phyloP scores from a whole-genome alignment of 2,113 vertebrate genomes.

The Corynorhinus townsendii region DNA sequence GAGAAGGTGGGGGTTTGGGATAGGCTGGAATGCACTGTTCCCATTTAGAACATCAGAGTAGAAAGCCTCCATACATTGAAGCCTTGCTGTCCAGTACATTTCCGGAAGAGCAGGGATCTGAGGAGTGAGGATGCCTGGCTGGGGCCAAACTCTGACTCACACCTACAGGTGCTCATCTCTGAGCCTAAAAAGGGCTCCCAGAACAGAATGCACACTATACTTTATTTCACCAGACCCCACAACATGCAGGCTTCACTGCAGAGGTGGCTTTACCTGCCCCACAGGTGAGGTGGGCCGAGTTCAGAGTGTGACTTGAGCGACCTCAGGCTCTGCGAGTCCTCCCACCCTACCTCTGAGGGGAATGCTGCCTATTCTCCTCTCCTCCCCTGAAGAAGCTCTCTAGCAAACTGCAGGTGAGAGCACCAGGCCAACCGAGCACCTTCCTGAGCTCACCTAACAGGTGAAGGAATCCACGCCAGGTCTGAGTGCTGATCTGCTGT shows the following conservation, averaged over 20 bases:
- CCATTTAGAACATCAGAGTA: too few species aligned
- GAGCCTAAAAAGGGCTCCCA: neutral
- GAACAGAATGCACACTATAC: fast-evolving
- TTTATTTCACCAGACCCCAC: neutral
- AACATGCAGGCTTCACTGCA: fast-evolving
- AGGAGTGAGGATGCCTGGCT: neutral
- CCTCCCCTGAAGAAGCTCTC: neutral
- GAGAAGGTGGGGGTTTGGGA: neutral
- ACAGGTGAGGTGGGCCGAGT: neutral
- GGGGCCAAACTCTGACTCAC: neutral
- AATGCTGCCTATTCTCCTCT: too few species aligned
- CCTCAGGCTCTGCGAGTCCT: neutral
- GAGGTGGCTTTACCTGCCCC: neutral
- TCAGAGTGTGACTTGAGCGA: neutral
- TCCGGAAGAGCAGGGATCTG: neutral
- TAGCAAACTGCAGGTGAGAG: neutral
- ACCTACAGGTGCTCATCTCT: neutral
- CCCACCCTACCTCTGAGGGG: neutral
- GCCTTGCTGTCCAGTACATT: neutral
- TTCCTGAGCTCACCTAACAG: neutral
- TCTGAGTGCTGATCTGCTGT: too few species aligned
- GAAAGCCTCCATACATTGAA: fast-evolving
- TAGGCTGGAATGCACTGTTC: neutral
- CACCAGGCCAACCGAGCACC: neutral
- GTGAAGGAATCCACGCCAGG: neutral